Conservation (phyloP, 1,140 invertebrate genomes). For the Orussus abietinus region DNA sequence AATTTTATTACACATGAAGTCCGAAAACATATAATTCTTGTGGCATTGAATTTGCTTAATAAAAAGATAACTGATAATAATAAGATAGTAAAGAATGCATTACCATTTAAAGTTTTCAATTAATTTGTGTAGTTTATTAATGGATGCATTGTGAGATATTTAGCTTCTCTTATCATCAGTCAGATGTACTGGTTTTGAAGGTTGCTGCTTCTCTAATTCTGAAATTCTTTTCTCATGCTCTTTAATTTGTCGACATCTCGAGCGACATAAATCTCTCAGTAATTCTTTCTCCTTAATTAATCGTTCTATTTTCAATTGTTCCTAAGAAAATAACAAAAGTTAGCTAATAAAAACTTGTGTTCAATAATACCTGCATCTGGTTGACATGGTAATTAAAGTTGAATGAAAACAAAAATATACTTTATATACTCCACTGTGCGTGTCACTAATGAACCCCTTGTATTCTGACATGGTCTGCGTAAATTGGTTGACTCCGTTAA, state of each 20-base stretch:
- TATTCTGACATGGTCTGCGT: slow-evolving; percentile 30
- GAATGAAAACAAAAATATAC: slow-evolving; percentile 25
- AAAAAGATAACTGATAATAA: no score
- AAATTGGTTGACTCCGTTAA: slow-evolving; percentile 26
- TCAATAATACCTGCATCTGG: neutral
- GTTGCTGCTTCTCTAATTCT: no score
- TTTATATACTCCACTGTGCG: slow-evolving; percentile 31
- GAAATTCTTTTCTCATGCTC: slow-evolving; percentile 25
- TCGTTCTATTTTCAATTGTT: slow-evolving; percentile 23
- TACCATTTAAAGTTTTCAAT: no score
- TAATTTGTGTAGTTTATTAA: no score
- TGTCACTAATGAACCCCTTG: slow-evolving; percentile 19
- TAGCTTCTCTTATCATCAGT: no score
- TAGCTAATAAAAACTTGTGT: neutral
- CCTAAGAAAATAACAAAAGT: neutral
- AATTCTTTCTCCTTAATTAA: slow-evolving; percentile 31
- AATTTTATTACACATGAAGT: no score
- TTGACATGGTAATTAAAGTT: no score
- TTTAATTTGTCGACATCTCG: slow-evolving; percentile 24
- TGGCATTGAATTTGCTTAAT: no score
- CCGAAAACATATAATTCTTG: no score
- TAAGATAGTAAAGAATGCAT: no score
- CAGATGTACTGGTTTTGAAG: no score
- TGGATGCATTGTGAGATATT: no score
- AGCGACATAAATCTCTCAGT: slow-evolving; percentile 32